Base-by-base conservation (phyloP, 1,140 invertebrate genomes). In the Drosophila ercepeae region DNA sequence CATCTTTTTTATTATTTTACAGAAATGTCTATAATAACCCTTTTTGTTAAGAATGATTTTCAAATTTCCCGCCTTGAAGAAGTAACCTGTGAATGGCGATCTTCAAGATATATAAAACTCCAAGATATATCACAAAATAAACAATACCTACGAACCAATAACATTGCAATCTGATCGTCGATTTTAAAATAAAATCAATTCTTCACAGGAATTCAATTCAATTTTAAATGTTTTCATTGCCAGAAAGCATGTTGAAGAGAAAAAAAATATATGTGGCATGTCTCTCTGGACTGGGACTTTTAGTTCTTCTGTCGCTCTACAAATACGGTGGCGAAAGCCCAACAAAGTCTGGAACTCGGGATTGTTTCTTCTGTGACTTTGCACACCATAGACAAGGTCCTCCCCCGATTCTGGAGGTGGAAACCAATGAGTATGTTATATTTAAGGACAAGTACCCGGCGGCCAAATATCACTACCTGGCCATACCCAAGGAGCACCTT, bases 401-500 rank as follows among this genome's bases (percentile, higher is more conserved):
- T 42, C 90, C 93, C 1, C 93, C 93, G 0, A 92, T 94, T 60
- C 93, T 94, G 46, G 89, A 92, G 64, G 93, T 92, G 73, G 93
- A 98, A 94, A 95, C 97, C 89, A 95, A 97, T 1, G 93, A 95
- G 48, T 91, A 96, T 34, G 93, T 95, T 9, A 95, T 96, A 23
- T 97, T 98, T 88, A 94, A 94, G 54, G 97, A 98, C 90, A 97
- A 97, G 29, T 94, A 94, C 88, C 97, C 97, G 13, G 97, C 95
- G 0, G 94, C 96, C 1, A 93, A 92, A 4, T 94, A 96, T 91
- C 97, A 98, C 92, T 95, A 95, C 86, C 93, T 98, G 49, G 94
- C 96, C 25, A 92, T 98, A 27, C 94, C 97, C 0, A 96, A 95
- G 88, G 91, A 92, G 27, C 97, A 98, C 91, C 95, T 96, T 44